Evolutionary conservation across 1,140 invertebrate genomes (phyloP).

Genomic region (Elysia chlorotica): DNA sequence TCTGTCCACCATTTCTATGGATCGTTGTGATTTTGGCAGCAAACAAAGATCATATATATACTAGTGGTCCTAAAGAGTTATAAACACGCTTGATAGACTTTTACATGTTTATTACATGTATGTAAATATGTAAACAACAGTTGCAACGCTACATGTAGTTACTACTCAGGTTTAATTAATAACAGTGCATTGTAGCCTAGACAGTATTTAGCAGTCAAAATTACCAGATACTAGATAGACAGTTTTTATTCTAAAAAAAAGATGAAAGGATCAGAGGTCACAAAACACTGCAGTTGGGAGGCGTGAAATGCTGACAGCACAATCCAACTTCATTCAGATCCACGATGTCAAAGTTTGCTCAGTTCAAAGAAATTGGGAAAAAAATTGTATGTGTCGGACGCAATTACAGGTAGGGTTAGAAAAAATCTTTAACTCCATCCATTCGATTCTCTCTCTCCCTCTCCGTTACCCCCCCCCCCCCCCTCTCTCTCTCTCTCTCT

Average conservation of each 20-base stretch:
- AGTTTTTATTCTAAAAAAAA: neutral
- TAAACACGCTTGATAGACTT: too few species aligned
- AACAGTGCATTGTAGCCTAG: neutral
- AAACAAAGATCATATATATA: too few species aligned
- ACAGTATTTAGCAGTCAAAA: neutral
- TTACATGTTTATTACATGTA: too few species aligned
- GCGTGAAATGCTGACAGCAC: neutral
- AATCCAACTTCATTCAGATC: neutral
- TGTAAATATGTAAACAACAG: too few species aligned
- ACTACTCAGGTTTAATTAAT: neutral
- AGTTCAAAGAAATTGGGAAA: conserved; percentile 57
- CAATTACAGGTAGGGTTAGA: conserved; percentile 67
- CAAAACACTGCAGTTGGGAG: neutral
- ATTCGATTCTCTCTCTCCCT: too few species aligned
- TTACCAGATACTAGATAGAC: neutral
- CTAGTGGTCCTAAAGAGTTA: too few species aligned
- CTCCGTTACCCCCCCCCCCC: neutral
- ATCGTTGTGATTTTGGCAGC: too few species aligned
- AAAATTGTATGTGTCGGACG: conserved; percentile 69
- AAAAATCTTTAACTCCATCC: too few species aligned
- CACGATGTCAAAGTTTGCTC: conserved; percentile 30
- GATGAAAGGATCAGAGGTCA: neutral
- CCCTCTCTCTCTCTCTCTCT: too few species aligned
- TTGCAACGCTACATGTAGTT: too few species aligned
- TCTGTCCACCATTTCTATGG: too few species aligned